Evolutionary conservation across 1,140 invertebrate genomes (phyloP).

Genomic region (Copidosoma floridanum): DNA sequence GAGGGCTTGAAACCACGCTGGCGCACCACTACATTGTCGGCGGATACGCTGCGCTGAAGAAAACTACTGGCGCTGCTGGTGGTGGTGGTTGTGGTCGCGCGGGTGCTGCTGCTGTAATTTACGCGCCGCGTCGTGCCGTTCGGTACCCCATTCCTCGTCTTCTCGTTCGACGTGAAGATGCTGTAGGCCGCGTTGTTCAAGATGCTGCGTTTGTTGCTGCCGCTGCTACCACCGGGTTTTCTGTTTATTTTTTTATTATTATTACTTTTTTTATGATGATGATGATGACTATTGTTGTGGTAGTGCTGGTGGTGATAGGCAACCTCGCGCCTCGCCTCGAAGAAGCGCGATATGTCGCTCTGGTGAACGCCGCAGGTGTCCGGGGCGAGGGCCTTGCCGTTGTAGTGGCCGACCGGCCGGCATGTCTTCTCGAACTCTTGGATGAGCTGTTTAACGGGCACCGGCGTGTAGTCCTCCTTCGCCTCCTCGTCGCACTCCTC

Average conservation of each 20-base stretch:
- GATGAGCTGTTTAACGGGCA: not conserved
- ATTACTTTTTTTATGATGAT: no score
- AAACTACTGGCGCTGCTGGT: conserved; percentile 18
- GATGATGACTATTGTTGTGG: no score
- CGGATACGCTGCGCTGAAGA: conserved; percentile 46
- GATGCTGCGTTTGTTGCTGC: conserved; percentile 36
- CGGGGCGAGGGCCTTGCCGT: conserved; percentile 26
- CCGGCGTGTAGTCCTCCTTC: conserved; percentile 32
- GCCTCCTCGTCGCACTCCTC: conserved; percentile 27
- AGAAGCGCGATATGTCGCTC: conserved; percentile 49
- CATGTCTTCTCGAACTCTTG: not conserved
- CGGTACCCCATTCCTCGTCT: not conserved
- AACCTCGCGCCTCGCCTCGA: conserved; percentile 34
- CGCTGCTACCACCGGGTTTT: not conserved
- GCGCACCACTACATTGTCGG: conserved; percentile 58
- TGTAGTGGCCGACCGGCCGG: not conserved
- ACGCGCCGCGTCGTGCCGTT: not conserved
- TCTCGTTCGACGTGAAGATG: conserved; percentile 21
- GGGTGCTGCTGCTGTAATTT: not conserved
- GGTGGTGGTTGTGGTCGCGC: conserved; percentile 22
- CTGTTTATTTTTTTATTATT: no score
- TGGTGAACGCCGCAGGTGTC: conserved; percentile 35
- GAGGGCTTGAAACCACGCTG: conserved; percentile 78
- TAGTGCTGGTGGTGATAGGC: conserved; percentile 3
- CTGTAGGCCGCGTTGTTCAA: conserved; percentile 38